Conservation (phyloP, 2,888 invertebrate genomes). For the Synergus itoensis region DNA sequence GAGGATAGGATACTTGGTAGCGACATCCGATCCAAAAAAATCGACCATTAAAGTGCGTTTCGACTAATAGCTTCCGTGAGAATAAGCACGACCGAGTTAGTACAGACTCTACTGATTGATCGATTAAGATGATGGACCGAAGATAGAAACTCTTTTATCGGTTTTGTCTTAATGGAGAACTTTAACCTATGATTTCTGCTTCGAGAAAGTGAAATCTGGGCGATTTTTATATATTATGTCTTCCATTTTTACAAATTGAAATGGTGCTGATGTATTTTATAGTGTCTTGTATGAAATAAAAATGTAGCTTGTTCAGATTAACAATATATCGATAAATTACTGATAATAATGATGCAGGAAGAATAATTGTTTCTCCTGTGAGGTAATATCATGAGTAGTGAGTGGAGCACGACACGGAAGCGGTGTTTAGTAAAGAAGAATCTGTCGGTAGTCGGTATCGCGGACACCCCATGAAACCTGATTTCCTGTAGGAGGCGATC, state of each 20-base stretch:
- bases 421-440: slow-evolving; percentile 27
- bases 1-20: slow-evolving; percentile 45
- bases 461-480: slow-evolving; percentile 50
- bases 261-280: too few relatives aligned
- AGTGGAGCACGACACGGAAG: slow-evolving; percentile 6
- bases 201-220: too few relatives aligned
- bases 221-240: too few relatives aligned
- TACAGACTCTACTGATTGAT: slow-evolving; percentile 22
- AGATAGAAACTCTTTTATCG: background rate
- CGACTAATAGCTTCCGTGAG: slow-evolving; percentile 41
- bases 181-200: background rate
- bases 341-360: background rate
- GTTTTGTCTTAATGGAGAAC: slow-evolving; percentile 3
- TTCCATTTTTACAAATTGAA: too few relatives aligned
- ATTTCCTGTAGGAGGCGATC: slow-evolving; percentile 57
- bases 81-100: background rate
- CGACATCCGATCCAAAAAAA: slow-evolving; percentile 43
- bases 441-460: slow-evolving; percentile 48
- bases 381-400: slow-evolving; percentile 5
- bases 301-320: too few relatives aligned
- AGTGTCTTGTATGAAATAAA: too few relatives aligned
- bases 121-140: slow-evolving; percentile 21
- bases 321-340: background rate
- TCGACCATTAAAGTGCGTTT: slow-evolving; percentile 22
- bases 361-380: background rate